Evolutionary conservation across 1,140 invertebrate genomes (phyloP), one percentile per base, ranked within the genome.

Genomic region (Caenorhabditis briggsae): DNA sequence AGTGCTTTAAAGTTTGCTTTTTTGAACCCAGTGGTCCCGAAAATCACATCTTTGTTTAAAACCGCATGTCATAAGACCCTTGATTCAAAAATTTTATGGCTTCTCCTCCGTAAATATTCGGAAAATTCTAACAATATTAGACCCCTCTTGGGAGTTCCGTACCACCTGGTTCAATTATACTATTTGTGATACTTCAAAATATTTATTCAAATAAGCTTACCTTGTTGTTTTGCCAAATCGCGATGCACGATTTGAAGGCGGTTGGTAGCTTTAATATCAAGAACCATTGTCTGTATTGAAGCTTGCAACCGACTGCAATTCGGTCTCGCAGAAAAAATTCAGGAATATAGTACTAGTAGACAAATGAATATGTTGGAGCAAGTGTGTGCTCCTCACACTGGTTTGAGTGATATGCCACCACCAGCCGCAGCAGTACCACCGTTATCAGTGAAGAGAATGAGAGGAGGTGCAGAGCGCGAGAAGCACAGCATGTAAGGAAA

Each of bases 221-320:
- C 23, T 8, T 61, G 1, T 25, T 25, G 9, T n/a, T 50, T 50
- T 78, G 12, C 50, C 0, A 20, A 50, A 70, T 5, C 14, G 70
- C 70, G 12, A 16, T 25, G 43, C 50, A 5, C 6, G 70, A 78
- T 23, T 53, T 78, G 70, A 78, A 78, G 70, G 9, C 70, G 70
- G 70, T 78, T 78, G 70, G 70, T 78, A 78, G 70, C 70, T 78
- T 78, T 78, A 78, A 78, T 78, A 78, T 20, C 70, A 78, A 70
- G 20, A 16, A 16, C 20, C n/a, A 2, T 5, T 5, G 23, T 50
- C 14, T 78, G 70, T 78, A 78, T 78, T 78, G 6, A 78, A 78
- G 70, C 70, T 78, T 78, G 46, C 46, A 78, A 78, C 70, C 70
- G 70, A 78, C 70, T 50, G 16, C 70, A 78, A 78, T n/a, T 78